Evolutionary conservation across 2,888 invertebrate genomes (phyloP).

Genomic region (Caenorhabditis sp.): DNA sequence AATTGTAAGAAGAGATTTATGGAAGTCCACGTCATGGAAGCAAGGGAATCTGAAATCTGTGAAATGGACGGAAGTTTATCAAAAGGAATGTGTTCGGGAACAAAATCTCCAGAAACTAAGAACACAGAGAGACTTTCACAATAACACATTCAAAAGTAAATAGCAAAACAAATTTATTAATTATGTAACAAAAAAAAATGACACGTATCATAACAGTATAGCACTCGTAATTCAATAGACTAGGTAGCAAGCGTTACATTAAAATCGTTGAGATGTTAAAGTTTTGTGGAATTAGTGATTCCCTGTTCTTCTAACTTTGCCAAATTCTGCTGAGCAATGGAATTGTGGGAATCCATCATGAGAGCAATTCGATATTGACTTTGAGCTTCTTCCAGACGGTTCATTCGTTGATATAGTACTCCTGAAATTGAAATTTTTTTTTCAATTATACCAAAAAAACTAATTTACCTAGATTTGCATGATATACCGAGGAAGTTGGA

Average conservation of each 20-base stretch:
- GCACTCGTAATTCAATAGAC: conserved; percentile 25
- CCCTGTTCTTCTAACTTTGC: conserved; percentile 15
- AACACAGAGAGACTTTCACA: too few species aligned
- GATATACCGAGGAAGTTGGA: conserved; percentile 89
- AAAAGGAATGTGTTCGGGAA: too few species aligned
- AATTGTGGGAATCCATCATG: conserved; percentile 32
- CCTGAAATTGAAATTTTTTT: conserved; percentile 50
- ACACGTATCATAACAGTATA: not conserved
- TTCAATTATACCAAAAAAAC: not conserved
- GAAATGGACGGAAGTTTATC: too few species aligned
- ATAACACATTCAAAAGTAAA: not conserved
- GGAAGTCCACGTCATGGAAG: too few species aligned
- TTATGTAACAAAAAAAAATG: not conserved
- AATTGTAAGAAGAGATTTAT: too few species aligned
- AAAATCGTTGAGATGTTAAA: conserved; percentile 1
- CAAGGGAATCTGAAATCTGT: too few species aligned
- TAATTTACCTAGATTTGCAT: conserved; percentile 92
- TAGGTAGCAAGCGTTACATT: conserved; percentile 4
- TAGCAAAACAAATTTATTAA: not conserved
- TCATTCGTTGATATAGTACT: conserved; percentile 70
- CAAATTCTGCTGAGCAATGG: conserved; percentile 37
- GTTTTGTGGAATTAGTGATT: conserved; percentile 14
- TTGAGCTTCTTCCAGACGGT: conserved; percentile 53
- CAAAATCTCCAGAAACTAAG: too few species aligned
- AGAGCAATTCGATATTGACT: conserved; percentile 59